Conservation (phyloP, 2,113 vertebrate genomes). For the Pseudorasbora parva region DNA sequence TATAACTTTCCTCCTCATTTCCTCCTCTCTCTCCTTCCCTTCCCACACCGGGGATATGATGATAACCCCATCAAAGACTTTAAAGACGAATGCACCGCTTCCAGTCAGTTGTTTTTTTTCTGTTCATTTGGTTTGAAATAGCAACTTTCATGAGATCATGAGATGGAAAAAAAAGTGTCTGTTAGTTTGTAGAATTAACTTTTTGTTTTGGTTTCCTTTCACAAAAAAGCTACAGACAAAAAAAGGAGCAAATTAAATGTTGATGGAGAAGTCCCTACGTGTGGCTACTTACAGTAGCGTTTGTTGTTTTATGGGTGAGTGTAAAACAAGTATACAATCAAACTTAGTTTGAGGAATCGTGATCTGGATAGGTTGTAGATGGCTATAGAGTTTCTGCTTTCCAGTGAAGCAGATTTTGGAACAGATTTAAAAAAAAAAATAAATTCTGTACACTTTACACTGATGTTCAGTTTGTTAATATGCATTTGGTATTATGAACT, state of each 20-base stretch:
- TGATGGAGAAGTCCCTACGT: conserved; percentile 65
- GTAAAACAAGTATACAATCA: neutral
- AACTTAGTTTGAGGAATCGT: neutral
- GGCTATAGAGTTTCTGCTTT: no score
- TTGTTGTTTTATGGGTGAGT: conserved; percentile 20
- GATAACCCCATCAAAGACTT: conserved; percentile 63
- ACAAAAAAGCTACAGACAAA: conserved; percentile 65
- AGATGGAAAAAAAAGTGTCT: conserved; percentile 49
- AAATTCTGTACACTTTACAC: neutral
- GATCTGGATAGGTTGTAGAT: neutral
- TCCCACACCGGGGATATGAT: conserved; percentile 65
- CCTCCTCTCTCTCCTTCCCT: conserved; percentile 40
- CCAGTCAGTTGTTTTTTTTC: conserved; percentile 59
- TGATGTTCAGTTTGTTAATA: neutral
- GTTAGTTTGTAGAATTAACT: conserved; percentile 73
- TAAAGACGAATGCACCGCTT: conserved; percentile 68
- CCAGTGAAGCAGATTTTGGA: no score
- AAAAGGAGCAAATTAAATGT: conserved; percentile 74
- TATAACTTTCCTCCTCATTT: conserved; percentile 14
- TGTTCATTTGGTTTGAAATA: conserved; percentile 65
- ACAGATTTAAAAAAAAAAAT: no score
- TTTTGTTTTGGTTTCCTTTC: conserved; percentile 63
- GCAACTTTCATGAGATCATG: conserved; percentile 58
- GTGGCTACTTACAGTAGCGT: conserved; percentile 55
- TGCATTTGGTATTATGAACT: neutral